Percentiles rank a stretch among this genome's conserved stretches.
These are phyloP conservation scores for Haliclystus octoradiatus DNA, from an alignment of 30 jellyfish, hydroid and myxozoan species.

Conservation along the genomic window DNA sequence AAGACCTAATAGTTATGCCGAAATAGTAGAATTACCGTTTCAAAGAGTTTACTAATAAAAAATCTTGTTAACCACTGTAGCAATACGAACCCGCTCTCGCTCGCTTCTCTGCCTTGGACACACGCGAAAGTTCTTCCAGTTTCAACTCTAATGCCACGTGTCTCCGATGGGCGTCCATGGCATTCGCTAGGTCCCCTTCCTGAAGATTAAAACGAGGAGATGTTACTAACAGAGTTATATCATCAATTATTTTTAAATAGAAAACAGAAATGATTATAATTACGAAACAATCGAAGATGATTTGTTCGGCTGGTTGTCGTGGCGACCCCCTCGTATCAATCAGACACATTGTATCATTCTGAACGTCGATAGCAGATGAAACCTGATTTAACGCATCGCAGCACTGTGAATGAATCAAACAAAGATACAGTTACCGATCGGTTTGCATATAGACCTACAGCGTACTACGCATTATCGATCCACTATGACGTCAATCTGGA, in stretches of 20 bases:
- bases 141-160: conserved; percentile 76
- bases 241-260: neutral
- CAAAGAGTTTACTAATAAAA: too few species aligned
- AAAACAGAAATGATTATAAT: conserved; percentile 1
- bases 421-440: too few species aligned
- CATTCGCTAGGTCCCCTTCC: conserved; percentile 72
- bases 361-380: neutral
- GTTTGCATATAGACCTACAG: too few species aligned
- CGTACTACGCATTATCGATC: too few species aligned
- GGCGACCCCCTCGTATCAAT: conserved; percentile 50
- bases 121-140: conserved; percentile 17
- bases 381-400: neutral
- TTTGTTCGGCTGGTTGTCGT: conserved; percentile 71
- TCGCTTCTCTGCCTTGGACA: conserved; percentile 51
- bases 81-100: conserved; percentile 13
- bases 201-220: too few species aligned
- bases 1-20: conserved; percentile 58
- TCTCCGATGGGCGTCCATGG: conserved; percentile 68
- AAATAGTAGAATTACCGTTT: too few species aligned
- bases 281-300: conserved; percentile 61
- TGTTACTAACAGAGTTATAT: neutral
- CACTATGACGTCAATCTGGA: too few species aligned
- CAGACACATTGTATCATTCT: conserved; percentile 39
- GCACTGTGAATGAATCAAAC: neutral
- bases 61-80: neutral